Conservation (phyloP, 2,888 invertebrate genomes). For the Ophioninae sp. region DNA sequence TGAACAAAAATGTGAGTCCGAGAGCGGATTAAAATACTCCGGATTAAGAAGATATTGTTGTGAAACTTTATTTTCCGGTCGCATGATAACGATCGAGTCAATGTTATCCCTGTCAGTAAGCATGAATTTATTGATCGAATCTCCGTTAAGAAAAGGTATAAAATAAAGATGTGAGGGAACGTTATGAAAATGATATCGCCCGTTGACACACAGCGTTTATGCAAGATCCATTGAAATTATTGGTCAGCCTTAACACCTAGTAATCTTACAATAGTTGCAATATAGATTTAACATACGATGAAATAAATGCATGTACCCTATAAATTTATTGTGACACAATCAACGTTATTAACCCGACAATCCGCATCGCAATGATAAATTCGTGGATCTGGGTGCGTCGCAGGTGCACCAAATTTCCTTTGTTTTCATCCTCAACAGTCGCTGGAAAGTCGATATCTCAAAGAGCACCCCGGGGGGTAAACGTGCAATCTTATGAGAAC, state of each 20-base stretch:
- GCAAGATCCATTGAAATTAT: constrained; percentile 60
- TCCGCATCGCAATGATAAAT: background rate
- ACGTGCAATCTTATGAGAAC: background rate
- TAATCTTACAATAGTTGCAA: constrained; percentile 69
- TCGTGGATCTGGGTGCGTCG: background rate
- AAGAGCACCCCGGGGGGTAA: background rate
- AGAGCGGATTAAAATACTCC: constrained; percentile 21
- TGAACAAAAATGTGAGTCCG: background rate
- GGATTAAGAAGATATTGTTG: constrained; percentile 35
- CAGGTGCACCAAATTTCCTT: background rate
- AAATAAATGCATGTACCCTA: constrained; percentile 68
- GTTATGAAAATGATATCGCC: constrained; percentile 54
- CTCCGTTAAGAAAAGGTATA: constrained; percentile 37
- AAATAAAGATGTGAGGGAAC: constrained; percentile 32
- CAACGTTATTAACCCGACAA: constrained; percentile 21
- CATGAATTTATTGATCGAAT: constrained; percentile 51
- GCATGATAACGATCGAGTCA: constrained; percentile 35
- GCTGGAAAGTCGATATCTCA: background rate
- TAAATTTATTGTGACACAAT: constrained; percentile 56
- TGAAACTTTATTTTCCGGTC: constrained; percentile 19
- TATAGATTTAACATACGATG: constrained; percentile 65
- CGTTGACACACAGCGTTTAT: constrained; percentile 56
- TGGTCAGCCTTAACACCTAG: constrained; percentile 66
- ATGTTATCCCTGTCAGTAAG: constrained; percentile 52
- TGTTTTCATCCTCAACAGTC: background rate